Percentiles rank a stretch among this genome's conserved stretches.
Evolutionary conservation across 2,888 invertebrate genomes (phyloP).

Genomic region (Drosophila cracens): DNA sequence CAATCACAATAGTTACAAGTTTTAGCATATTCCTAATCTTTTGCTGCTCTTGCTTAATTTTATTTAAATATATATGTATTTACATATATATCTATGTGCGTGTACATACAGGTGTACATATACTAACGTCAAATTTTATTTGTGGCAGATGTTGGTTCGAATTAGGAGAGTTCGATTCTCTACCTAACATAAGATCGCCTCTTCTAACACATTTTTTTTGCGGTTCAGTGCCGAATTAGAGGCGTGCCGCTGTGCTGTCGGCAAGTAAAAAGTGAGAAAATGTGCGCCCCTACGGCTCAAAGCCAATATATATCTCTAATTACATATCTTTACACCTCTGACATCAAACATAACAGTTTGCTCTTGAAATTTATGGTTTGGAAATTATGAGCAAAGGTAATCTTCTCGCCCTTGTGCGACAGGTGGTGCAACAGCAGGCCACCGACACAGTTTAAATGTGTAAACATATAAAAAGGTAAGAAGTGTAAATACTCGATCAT

Average conservation of each 20-base stretch:
- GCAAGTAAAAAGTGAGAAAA: conserved; percentile 71
- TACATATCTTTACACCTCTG: conserved; percentile 69
- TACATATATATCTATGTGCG: background rate
- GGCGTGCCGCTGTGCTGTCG: conserved; percentile 78
- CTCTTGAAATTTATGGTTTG: conserved; percentile 69
- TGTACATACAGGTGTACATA: background rate
- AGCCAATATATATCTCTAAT: conserved; percentile 69
- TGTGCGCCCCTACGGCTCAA: conserved; percentile 58
- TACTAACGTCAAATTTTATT: background rate
- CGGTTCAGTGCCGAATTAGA: conserved; percentile 56
- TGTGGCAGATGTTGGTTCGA: background rate
- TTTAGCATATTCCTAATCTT: background rate
- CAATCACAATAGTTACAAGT: background rate
- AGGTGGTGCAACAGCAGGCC: conserved; percentile 67
- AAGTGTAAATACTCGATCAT: conserved; percentile 7
- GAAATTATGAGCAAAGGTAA: conserved; percentile 58
- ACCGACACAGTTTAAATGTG: conserved; percentile 35
- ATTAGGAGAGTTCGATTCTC: background rate
- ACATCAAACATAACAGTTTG: conserved; percentile 68
- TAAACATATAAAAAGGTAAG: conserved; percentile 19
- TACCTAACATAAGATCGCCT: conserved; percentile 52
- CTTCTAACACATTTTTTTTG: conserved; percentile 74
- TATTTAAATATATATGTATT: background rate
- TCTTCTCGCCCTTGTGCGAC: conserved; percentile 63
- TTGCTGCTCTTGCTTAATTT: background rate